phyloP scores from a whole-genome alignment of 2,113 vertebrate genomes.

The Rhegmatorhina hoffmannsi region DNA sequence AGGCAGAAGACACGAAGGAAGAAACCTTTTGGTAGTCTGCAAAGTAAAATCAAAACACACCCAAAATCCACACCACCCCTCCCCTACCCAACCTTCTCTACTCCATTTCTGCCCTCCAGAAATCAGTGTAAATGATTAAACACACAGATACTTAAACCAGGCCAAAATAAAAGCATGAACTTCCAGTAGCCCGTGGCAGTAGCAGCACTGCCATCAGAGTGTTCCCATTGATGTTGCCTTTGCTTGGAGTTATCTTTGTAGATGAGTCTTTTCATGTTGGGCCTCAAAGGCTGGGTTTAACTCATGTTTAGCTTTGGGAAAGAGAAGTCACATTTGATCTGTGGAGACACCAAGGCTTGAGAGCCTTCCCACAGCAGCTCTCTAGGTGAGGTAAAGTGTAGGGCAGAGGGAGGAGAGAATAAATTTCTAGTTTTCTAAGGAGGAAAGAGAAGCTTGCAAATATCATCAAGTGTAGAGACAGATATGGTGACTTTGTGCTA shows the following conservation, averaged over 20 bases:
- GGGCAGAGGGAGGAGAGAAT: not conserved
- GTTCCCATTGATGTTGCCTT: not conserved
- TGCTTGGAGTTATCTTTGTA: not conserved
- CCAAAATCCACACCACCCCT: fast-evolving
- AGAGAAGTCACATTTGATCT: not conserved
- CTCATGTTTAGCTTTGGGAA: not conserved
- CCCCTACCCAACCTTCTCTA: fast-evolving
- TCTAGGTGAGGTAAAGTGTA: fast-evolving
- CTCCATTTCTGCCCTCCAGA: not conserved
- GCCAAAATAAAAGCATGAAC: not conserved
- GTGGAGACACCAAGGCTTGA: fast-evolving
- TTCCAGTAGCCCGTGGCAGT: fast-evolving
- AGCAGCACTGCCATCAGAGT: fast-evolving
- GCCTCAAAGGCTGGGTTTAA: not conserved
- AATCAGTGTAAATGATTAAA: not conserved
- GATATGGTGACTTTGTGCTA: not conserved
- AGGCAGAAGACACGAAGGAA: not conserved
- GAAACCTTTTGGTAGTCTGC: not conserved
- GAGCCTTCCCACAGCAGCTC: not conserved
- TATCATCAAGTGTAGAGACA: not conserved
- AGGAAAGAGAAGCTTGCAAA: not conserved
- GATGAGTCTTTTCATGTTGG: not conserved
- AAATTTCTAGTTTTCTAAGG: fast-evolving
- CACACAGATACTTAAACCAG: not conserved
- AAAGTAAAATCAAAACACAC: not conserved